These are phyloP conservation scores for Anser cygnoides DNA, from an alignment of 2,113 vertebrate species.

Conservation along the genomic window DNA sequence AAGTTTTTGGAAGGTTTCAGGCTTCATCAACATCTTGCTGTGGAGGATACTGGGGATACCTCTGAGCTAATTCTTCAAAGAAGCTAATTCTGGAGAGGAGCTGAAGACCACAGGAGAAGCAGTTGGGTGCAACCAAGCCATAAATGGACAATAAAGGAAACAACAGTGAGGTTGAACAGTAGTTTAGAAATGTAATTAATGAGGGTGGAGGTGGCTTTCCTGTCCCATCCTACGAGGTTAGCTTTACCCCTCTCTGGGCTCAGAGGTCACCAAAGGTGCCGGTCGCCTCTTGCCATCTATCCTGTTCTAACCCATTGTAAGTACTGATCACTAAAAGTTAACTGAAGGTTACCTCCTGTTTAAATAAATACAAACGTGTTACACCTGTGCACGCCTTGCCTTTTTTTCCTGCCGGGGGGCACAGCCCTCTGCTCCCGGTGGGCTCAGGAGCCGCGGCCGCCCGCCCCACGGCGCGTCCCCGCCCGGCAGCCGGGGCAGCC, in stretches of 20 bases:
- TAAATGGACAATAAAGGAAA: background rate
- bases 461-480: background rate
- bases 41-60: background rate
- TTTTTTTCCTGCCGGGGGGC: background rate
- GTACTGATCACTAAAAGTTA: constrained; percentile 7
- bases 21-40: background rate
- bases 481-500: background rate
- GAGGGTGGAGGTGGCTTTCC: background rate
- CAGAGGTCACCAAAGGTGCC: background rate
- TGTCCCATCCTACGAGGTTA: background rate
- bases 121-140: background rate
- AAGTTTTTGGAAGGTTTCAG: background rate
- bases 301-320: background rate
- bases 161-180: background rate
- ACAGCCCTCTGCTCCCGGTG: no score
- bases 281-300: background rate
- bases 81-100: background rate
- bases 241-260: fast-evolving
- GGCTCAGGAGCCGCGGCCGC: no score
- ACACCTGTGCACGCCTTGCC: background rate
- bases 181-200: background rate
- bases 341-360: background rate
- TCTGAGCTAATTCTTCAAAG: background rate
- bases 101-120: background rate
- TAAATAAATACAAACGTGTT: background rate